Evolutionary conservation across 2,113 vertebrate species (phyloP), one percentile per base, ranked within the genome.

Genomic region (Triplophysa dalaica): DNA sequence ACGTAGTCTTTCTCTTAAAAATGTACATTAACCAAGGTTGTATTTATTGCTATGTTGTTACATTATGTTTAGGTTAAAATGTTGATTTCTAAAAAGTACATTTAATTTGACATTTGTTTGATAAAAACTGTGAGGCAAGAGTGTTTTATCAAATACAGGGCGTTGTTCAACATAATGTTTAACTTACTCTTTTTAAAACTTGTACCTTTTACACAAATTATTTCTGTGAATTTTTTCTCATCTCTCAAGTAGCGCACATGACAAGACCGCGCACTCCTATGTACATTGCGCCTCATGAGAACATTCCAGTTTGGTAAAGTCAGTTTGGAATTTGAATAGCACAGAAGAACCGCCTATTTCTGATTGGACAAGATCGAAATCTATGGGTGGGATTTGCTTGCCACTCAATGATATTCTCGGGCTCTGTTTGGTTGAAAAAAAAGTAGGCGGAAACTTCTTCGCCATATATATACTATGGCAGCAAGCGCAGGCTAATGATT

Each of bases 311-410:
- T 92, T 81, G 90, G 87, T 90, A 45, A 90, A 91, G 87, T 90
- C 89, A 88, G 92, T 90, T 85, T 86, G 89, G 88, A 92, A 91
- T 94, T 94, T 93, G 91, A 94, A 93, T 91, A 88, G 90, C 77
- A 86, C 88, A 84, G 87, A 90, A 87, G 89, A 92, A 89, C 92
- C 92, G 91, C 93, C 91, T 68, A 80, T 29, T 58, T 88, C 84
- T 89, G 85, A 98, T 97, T 97, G 95, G 96, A 60, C 52, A 1
- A 33, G 13, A 58, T 0, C 17, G 33, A 68, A 83, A 83, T 73
- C 61, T 70, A 74, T 89, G 86, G 88, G 89, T 74, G 88, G 87
- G 87, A 38, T 50, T 3, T 26, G 9, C 7, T 48, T 88, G 94
- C 92, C 94, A 91, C 78, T 95, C 94, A 87, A 19, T 0, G 8